Conservation (phyloP, 2,113 vertebrate genomes). For the Notechis scutatus region DNA sequence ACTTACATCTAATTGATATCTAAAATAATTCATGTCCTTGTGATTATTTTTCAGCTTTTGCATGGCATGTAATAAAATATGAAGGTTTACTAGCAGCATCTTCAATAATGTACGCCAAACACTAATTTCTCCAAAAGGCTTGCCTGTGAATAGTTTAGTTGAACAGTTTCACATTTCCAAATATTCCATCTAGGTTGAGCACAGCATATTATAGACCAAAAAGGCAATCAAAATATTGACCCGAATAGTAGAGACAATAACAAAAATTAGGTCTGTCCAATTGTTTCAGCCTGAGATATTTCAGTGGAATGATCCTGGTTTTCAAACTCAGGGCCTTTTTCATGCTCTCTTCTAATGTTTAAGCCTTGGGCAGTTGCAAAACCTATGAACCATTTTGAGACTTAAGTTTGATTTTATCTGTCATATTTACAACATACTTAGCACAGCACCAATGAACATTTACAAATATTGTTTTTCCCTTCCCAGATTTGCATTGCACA, state of each 20-base stretch:
- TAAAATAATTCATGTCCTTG: background rate
- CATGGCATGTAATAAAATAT: background rate
- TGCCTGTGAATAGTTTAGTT: background rate
- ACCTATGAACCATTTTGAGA: background rate
- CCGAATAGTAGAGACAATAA: background rate
- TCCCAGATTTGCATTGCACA: background rate
- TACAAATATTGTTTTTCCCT: accelerated
- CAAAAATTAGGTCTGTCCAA: background rate
- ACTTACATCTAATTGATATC: background rate
- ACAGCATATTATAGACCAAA: background rate
- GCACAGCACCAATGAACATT: accelerated
- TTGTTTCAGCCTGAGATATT: background rate
- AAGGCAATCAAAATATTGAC: background rate
- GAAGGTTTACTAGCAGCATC: background rate
- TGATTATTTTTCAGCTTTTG: background rate
- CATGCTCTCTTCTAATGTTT: background rate
- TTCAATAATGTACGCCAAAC: background rate
- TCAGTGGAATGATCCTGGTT: background rate
- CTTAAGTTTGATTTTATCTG: slow-evolving; percentile 12
- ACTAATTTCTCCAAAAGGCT: background rate
- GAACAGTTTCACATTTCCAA: background rate
- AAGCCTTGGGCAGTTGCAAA: background rate
- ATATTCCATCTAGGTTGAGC: background rate
- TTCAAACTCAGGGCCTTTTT: background rate
- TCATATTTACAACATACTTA: background rate